These are phyloP conservation scores for Ornithoptera priamus DNA, from an alignment of 2,888 invertebrate species.

Conservation along the genomic window DNA sequence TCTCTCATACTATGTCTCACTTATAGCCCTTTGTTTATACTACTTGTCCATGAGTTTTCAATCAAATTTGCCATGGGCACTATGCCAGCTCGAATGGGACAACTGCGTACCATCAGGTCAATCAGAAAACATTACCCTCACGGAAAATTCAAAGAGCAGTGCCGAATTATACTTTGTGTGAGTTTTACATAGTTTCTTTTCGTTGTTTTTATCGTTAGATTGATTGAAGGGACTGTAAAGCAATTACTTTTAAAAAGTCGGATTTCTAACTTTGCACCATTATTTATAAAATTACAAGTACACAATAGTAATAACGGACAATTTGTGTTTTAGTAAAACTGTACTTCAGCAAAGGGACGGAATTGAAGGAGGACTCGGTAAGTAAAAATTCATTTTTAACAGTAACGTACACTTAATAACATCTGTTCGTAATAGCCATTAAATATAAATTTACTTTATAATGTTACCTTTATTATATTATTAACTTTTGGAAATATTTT, in stretches of 20 bases:
- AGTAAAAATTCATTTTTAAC: conserved; percentile 32
- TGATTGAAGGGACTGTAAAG: not conserved
- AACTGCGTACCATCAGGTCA: conserved; percentile 65
- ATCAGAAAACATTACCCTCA: conserved; percentile 37
- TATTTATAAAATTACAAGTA: not conserved
- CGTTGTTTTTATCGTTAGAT: not conserved
- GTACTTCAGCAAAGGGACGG: conserved; percentile 64
- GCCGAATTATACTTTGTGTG: conserved; percentile 82
- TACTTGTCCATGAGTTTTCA: conserved; percentile 87
- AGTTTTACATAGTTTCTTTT: conserved; percentile 37
- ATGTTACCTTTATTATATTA: too few species aligned
- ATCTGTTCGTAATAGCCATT: too few species aligned
- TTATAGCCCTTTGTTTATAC: conserved; percentile 86
- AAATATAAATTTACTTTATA: too few species aligned
- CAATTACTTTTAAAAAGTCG: not conserved
- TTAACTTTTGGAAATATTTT: conserved; percentile 4
- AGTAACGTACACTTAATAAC: too few species aligned
- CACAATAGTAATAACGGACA: not conserved
- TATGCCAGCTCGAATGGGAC: conserved; percentile 81
- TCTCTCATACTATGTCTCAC: conserved; percentile 87
- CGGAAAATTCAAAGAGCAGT: conserved; percentile 65
- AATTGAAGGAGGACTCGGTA: conserved; percentile 67
- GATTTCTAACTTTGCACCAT: not conserved
- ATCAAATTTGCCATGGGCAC: conserved; percentile 85
- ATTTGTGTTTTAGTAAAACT: conserved; percentile 50